phyloP scores from a whole-genome alignment of 2,113 vertebrate species.

The Gallinago jamesoni region DNA sequence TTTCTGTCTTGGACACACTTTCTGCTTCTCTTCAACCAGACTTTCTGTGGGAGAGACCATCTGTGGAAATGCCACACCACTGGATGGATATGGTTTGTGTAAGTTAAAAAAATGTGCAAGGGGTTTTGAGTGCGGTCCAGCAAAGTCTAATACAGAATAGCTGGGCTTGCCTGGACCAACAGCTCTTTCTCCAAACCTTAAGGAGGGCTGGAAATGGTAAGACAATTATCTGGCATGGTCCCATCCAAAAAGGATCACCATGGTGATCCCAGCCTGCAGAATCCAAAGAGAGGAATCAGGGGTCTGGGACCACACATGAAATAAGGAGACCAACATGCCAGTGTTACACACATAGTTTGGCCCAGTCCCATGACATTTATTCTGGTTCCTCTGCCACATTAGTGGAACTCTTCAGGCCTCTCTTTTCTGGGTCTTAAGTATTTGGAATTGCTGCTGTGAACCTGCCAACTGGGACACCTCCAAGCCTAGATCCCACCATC shows the following conservation, averaged over 20 bases:
- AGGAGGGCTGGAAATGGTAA: not conserved
- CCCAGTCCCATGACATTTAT: not conserved
- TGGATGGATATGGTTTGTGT: not conserved
- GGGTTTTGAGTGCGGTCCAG: not conserved
- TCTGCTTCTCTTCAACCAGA: not conserved
- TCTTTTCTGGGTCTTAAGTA: not conserved
- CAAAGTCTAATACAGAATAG: not conserved
- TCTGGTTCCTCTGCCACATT: not conserved
- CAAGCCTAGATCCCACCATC: not conserved
- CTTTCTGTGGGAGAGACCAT: not conserved
- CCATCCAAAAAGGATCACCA: not conserved
- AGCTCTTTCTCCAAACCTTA: not conserved
- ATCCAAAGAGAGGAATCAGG: not conserved
- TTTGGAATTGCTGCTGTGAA: not conserved
- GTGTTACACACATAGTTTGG: not conserved
- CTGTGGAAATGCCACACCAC: fast-evolving
- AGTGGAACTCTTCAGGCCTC: not conserved
- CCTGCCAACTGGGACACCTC: not conserved
- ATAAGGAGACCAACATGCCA: not conserved
- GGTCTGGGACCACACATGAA: not conserved
- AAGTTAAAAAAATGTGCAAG: not conserved
- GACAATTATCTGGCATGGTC: not conserved
- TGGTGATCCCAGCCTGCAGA: not conserved
- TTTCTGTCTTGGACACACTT: fast-evolving
- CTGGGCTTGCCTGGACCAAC: not conserved